Conservation (phyloP, 2,888 invertebrate species). For the Tipula unca region DNA sequence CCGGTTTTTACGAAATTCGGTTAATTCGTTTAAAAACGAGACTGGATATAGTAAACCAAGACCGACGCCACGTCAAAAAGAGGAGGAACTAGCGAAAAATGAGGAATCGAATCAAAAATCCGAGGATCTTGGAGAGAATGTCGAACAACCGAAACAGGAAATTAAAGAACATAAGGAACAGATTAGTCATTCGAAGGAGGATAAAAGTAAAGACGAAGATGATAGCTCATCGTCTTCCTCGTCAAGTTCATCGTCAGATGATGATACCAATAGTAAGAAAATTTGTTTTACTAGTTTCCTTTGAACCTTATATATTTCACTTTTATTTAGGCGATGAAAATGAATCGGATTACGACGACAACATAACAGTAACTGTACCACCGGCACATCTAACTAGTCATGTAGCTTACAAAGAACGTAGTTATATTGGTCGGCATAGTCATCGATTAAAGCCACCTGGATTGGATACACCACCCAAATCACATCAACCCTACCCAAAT, state of each 20-base stretch:
- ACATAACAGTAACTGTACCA: slow-evolving; percentile 52
- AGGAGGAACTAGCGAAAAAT: not conserved
- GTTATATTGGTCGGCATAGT: slow-evolving; percentile 27
- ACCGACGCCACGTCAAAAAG: slow-evolving; percentile 22
- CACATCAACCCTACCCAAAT: slow-evolving; percentile 27
- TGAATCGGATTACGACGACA: slow-evolving; percentile 50
- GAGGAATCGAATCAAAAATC: not conserved
- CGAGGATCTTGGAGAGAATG: not conserved
- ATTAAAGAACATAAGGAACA: not conserved
- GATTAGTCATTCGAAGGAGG: not conserved
- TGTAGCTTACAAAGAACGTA: slow-evolving; percentile 27
- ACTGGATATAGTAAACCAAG: slow-evolving; percentile 68
- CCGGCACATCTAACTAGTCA: slow-evolving; percentile 34
- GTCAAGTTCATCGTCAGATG: not conserved
- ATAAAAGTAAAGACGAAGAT: not conserved
- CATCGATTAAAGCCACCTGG: slow-evolving; percentile 42
- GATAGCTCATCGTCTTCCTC: slow-evolving; percentile 3
- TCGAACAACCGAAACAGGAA: not conserved
- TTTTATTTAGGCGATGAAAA: slow-evolving; percentile 29
- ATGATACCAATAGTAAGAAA: not conserved
- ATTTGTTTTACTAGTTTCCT: not conserved
- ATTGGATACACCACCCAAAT: slow-evolving; percentile 40
- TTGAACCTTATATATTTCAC: not conserved
- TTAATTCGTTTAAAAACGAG: slow-evolving; percentile 82
- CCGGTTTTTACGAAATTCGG: slow-evolving; percentile 79